phyloP scores from a whole-genome alignment of 2,888 invertebrate species.

The Girardia tigrina region DNA sequence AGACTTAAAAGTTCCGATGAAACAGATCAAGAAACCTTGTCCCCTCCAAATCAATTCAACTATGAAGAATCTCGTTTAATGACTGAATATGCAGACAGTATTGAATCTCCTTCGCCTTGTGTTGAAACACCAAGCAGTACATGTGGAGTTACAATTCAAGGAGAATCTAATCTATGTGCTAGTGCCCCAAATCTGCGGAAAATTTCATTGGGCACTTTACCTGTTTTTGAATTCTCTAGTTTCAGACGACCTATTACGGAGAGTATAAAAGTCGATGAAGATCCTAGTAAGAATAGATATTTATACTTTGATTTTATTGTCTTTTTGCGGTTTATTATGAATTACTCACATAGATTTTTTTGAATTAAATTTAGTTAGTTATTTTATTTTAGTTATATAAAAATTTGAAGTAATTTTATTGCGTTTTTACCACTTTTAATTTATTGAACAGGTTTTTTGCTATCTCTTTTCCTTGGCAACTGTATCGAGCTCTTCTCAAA shows the following conservation, averaged over 20 bases:
- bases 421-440: too few relatives aligned
- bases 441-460: too few relatives aligned
- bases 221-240: neutral
- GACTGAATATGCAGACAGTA: neutral
- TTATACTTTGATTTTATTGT: too few relatives aligned
- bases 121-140: neutral
- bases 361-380: too few relatives aligned
- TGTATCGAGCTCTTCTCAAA: too few relatives aligned
- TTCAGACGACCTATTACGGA: neutral
- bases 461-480: too few relatives aligned
- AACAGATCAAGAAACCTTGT: neutral
- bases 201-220: neutral
- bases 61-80: neutral
- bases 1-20: neutral
- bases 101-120: neutral
- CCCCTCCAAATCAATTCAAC: neutral
- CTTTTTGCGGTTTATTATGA: too few relatives aligned
- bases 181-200: neutral
- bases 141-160: neutral
- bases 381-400: too few relatives aligned
- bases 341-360: too few relatives aligned
- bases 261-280: neutral
- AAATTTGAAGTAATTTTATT: too few relatives aligned
- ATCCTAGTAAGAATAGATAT: neutral
- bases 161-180: neutral